Evolutionary conservation across 2,797 vertebrate genomes (phyloP).

Genomic region (Dryobates pubescens): DNA sequence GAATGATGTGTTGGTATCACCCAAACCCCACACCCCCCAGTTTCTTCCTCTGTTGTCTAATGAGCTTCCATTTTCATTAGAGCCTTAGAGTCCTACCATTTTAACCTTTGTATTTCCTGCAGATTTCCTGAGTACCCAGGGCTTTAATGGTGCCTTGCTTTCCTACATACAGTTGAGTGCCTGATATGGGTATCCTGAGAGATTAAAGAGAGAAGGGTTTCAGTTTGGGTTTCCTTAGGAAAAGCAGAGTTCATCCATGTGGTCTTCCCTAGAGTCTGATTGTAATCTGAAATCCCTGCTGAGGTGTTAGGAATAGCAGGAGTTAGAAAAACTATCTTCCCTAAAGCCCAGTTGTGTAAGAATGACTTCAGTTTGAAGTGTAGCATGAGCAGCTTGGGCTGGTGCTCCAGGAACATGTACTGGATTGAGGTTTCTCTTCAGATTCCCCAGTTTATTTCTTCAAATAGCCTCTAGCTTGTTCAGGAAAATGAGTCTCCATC

Average conservation of each 20-base stretch:
- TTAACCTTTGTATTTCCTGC: slow-evolving; percentile 24
- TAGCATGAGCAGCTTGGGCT: neutral
- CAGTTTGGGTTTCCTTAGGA: slow-evolving; percentile 9
- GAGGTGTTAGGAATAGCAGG: slow-evolving; percentile 48
- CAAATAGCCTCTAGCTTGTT: neutral
- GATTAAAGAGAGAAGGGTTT: slow-evolving; percentile 1
- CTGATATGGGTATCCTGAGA: neutral
- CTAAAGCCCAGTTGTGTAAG: slow-evolving; percentile 14
- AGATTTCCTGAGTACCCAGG: slow-evolving; percentile 12
- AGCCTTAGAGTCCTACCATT: neutral
- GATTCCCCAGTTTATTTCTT: slow-evolving; percentile 47
- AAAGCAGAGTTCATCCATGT: slow-evolving; percentile 13
- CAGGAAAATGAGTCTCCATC: neutral
- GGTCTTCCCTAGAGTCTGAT: slow-evolving; percentile 28
- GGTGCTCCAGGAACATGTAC: neutral
- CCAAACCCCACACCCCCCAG: no score
- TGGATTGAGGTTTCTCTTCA: slow-evolving; percentile 19
- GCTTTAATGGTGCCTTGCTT: slow-evolving; percentile 38
- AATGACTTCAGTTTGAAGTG: slow-evolving; percentile 20
- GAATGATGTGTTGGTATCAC: neutral
- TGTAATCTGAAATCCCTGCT: slow-evolving; percentile 60
- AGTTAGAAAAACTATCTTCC: slow-evolving; percentile 29
- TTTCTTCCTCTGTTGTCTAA: slow-evolving; percentile 9
- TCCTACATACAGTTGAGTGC: neutral
- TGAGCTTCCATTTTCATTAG: slow-evolving; percentile 1